phyloP scores from a whole-genome alignment of 2,797 vertebrate species.

The Kryptopterus vitreolus region DNA sequence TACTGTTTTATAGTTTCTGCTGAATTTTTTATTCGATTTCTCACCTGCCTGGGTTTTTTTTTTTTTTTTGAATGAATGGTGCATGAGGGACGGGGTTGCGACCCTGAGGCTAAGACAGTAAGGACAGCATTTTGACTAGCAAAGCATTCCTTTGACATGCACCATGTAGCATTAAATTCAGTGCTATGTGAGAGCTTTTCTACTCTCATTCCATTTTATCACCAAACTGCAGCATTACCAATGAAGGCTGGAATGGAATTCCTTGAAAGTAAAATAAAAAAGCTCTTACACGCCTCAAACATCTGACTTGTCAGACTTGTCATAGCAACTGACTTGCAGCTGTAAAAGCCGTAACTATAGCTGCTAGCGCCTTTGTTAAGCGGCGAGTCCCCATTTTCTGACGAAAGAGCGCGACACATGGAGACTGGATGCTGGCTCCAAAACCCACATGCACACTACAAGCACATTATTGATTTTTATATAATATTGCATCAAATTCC shows the following conservation, averaged over 20 bases:
- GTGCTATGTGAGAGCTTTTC: slow-evolving; percentile 16
- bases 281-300: slow-evolving; percentile 28
- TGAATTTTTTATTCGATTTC: slow-evolving; percentile 47
- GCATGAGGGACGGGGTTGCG: slow-evolving; percentile 45
- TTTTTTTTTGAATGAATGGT: slow-evolving; percentile 43
- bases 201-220: slow-evolving; percentile 42
- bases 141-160: slow-evolving; percentile 18
- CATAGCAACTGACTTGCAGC: slow-evolving; percentile 30
- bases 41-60: slow-evolving; percentile 38
- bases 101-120: slow-evolving; percentile 52
- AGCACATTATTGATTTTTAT: slow-evolving; percentile 61
- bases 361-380: neutral
- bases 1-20: slow-evolving; percentile 51
- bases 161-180: slow-evolving; percentile 24
- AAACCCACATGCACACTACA: slow-evolving; percentile 41
- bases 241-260: slow-evolving; percentile 44
- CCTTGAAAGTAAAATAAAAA: slow-evolving; percentile 32
- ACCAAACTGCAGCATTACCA: slow-evolving; percentile 42
- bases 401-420: slow-evolving; percentile 28
- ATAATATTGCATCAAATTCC: slow-evolving; percentile 66
- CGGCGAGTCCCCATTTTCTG: neutral
- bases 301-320: slow-evolving; percentile 25
- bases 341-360: slow-evolving; percentile 12
- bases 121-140: slow-evolving; percentile 48
- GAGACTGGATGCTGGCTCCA: slow-evolving; percentile 34